A percentile compares a stretch with the other conserved stretches of the same genome.
phyloP scores from a whole-genome alignment of 2,113 vertebrate species.

The Pachyramphus minor region DNA sequence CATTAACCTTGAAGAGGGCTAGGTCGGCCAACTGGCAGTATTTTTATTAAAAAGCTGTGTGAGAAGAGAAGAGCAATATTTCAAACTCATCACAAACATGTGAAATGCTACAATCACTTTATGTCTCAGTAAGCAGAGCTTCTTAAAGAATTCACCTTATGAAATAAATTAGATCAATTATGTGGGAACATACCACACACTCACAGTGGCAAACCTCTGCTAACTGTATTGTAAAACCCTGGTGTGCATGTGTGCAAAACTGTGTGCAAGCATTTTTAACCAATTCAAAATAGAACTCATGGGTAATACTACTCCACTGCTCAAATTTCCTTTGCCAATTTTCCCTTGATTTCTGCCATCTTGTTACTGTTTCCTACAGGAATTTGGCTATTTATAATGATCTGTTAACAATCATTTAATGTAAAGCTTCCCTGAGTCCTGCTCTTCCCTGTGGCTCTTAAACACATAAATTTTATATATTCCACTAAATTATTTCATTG shows the following conservation, averaged over 20 bases:
- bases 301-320: not conserved
- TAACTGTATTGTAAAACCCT: not conserved
- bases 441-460: not conserved
- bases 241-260: not conserved
- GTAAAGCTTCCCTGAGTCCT: not conserved
- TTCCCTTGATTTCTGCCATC: not conserved
- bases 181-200: not conserved
- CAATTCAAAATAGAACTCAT: not conserved
- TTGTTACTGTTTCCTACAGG: not conserved
- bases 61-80: not conserved
- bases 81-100: not conserved
- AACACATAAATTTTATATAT: not conserved
- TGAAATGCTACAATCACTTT: not conserved
- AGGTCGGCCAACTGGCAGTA: not conserved
- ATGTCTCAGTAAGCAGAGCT: not conserved
- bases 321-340: not conserved
- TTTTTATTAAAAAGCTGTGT: slow-evolving; percentile 27
- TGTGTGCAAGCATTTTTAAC: not conserved
- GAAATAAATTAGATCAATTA: not conserved
- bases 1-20: slow-evolving; percentile 34
- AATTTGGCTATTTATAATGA: not conserved
- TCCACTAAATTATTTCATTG: not conserved
- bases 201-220: not conserved
- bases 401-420: not conserved
- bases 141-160: not conserved